Evolutionary conservation across 2,113 vertebrate species (phyloP).

Genomic region (Rhodinocichla rosea): DNA sequence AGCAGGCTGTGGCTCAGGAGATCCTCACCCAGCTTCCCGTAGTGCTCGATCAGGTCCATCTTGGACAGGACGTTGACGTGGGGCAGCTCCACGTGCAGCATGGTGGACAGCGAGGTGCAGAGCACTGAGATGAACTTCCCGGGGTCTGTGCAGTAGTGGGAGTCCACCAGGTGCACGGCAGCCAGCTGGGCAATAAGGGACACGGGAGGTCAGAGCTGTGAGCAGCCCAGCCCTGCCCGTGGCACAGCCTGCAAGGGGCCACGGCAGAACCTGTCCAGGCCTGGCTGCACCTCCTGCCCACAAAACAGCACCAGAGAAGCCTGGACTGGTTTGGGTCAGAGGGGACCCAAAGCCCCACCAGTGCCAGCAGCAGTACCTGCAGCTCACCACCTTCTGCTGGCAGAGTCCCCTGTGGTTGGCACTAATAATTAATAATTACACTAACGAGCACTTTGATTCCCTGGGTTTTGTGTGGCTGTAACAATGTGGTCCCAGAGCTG

Average conservation of each 20-base stretch:
- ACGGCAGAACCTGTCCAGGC: rapidly evolving
- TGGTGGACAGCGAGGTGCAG: conserved; percentile 93
- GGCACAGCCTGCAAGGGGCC: background rate
- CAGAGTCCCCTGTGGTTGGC: background rate
- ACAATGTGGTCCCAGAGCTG: background rate
- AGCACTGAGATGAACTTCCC: conserved; percentile 98
- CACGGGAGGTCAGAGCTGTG: background rate
- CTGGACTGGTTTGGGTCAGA: background rate
- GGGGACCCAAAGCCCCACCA: background rate
- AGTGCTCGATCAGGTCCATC: conserved; percentile 96
- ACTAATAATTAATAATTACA: background rate
- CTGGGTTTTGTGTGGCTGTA: background rate
- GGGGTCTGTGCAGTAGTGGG: conserved; percentile 95
- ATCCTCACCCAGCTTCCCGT: conserved; percentile 88
- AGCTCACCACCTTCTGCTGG: background rate
- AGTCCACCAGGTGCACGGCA: conserved; percentile 95
- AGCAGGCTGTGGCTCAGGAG: background rate
- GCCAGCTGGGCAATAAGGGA: conserved; percentile 76
- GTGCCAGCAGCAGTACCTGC: background rate
- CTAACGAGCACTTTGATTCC: background rate
- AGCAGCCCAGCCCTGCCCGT: background rate
- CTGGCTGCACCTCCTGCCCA: no score
- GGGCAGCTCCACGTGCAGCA: conserved; percentile 95
- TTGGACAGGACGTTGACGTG: conserved; percentile 97
- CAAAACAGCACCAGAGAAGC: background rate